phyloP scores from a whole-genome alignment of 1,140 invertebrate species.

The Apis florea region DNA sequence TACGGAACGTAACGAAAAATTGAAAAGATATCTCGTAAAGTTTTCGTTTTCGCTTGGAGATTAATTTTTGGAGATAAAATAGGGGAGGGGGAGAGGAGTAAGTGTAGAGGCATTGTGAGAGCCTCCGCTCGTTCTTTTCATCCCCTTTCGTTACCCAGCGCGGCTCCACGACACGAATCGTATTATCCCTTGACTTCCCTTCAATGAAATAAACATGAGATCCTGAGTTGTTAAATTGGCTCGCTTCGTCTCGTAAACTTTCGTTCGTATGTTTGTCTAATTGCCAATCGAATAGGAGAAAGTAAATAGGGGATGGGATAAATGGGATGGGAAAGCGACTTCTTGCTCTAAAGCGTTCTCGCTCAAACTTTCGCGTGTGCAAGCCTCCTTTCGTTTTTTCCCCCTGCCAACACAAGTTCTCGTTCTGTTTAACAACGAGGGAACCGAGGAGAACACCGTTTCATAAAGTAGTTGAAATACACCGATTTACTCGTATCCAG shows the following conservation, averaged over 20 bases:
- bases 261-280: neutral
- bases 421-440: neutral
- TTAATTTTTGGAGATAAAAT: too few species aligned
- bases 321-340: too few species aligned
- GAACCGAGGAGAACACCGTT: neutral
- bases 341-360: too few species aligned
- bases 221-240: neutral
- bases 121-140: too few species aligned
- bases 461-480: conserved; percentile 6
- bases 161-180: too few species aligned
- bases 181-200: too few species aligned
- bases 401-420: neutral
- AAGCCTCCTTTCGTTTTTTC: neutral
- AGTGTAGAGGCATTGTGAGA: too few species aligned
- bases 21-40: neutral
- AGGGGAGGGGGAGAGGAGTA: too few species aligned
- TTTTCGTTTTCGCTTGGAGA: too few species aligned
- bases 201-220: neutral
- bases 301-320: too few species aligned
- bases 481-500: neutral
- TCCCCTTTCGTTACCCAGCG: too few species aligned
- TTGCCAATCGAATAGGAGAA: neutral
- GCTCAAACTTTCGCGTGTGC: neutral
- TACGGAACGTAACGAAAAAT: neutral
- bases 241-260: neutral